These are phyloP conservation scores for Lacanobia wlatinum DNA, from an alignment of 2,888 invertebrate genomes.

Conservation along the genomic window DNA sequence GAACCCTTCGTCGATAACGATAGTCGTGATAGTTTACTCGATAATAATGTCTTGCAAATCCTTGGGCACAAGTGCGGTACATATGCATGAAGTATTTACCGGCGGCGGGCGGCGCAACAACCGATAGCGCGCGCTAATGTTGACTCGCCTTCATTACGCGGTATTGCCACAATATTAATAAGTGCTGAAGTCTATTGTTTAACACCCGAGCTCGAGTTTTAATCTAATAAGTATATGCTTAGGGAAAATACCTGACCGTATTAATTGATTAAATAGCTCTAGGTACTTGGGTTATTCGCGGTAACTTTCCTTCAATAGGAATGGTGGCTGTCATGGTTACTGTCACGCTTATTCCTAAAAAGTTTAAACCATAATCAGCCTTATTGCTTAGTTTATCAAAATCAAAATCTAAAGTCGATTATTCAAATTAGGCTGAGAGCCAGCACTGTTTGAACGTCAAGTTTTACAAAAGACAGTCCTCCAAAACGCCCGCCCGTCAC, in stretches of 20 bases:
- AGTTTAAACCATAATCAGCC: no score
- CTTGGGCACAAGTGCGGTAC: conserved; percentile 25
- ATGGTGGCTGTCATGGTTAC: no score
- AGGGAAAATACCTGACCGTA: conserved; percentile 25
- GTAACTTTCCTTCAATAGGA: neutral
- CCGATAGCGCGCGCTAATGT: conserved; percentile 67
- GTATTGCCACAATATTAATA: conserved; percentile 30
- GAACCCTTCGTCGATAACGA: neutral
- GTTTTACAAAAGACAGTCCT: no score
- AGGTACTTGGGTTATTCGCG: neutral
- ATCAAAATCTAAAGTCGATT: no score
- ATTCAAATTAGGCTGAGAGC: no score
- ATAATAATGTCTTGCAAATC: conserved; percentile 25
- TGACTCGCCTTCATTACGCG: conserved; percentile 54
- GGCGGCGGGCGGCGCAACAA: conserved; percentile 31
- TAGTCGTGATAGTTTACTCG: conserved; percentile 14
- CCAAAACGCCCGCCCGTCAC: no score
- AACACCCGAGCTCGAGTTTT: conserved; percentile 25
- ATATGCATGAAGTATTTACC: conserved; percentile 33
- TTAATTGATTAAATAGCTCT: neutral
- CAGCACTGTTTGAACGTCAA: no score
- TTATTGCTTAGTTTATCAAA: no score
- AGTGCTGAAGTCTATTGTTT: conserved; percentile 46
- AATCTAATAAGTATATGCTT: conserved; percentile 36
- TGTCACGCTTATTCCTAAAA: neutral